Evolutionary conservation across 35 echinoderm and acorn worm genomes (phyloP), one percentile per base, ranked within the genome.

Genomic region (Lytechinus variegatus): DNA sequence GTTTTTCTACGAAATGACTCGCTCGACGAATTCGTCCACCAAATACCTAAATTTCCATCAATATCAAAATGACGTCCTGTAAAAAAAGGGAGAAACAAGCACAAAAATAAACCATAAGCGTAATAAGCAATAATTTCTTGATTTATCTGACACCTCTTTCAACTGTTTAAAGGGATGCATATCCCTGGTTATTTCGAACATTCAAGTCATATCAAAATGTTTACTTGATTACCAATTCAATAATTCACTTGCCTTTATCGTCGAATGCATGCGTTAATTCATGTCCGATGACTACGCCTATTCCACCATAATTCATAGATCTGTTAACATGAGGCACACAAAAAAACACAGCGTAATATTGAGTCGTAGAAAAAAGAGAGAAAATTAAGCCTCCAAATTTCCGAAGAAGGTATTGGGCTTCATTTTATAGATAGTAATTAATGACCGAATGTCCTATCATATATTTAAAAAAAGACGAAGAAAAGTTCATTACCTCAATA

Each of bases 271-370:
- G 98, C 61, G 89, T 97, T 79, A 99, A 87, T 91, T 99, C 98
- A 51, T 99, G 98, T 27, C 98, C 98, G 95, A 99, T 99, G 10
- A 99, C 96, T 10, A 99, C 95, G 44, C 98, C 98, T 27, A 99
- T 99, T 52, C 98, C 98, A 10, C 98, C 98, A 56, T 99, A 99
- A 92, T 99, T 99, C 94, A 97, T 97, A 33, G 98, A 97, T 94
- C 98, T 99, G 94, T 53, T 86, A 19, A 19, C 96, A 90, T 55
- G 28, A 86, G 95, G 90, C 6, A 87, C 6, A 44, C 4, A 44
- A 87, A 87, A n/a, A n/a, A n/a, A 5, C 6, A 87, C 86, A 87
- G 5, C 8, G 55, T 56, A 56, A 56, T 56, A 1, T 9, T 9
- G 55, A 56, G 4, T 9, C 55, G 11, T 56, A 56, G 11, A 8